Conservation (phyloP, 2,113 vertebrate genomes). For the Petrocephalus zakoni region DNA sequence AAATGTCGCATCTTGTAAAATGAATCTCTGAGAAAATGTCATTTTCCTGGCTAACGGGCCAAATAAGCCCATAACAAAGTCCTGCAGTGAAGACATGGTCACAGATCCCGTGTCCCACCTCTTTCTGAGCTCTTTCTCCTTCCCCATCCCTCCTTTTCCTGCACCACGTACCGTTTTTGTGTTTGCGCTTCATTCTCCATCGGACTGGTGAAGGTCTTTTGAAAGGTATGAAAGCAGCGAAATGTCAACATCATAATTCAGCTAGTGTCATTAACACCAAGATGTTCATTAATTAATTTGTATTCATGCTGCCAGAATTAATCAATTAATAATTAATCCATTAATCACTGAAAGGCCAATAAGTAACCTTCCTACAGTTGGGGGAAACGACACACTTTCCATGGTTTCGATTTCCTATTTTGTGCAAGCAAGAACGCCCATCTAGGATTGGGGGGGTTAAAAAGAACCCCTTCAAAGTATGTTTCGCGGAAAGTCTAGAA, state of each 20-base stretch:
- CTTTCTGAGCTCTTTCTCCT: conserved; percentile 21
- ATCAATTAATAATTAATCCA: conserved; percentile 19
- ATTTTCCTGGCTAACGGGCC: background rate
- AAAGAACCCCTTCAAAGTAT: background rate
- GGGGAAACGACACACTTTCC: background rate
- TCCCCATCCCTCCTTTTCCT: conserved; percentile 52
- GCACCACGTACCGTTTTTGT: conserved; percentile 51
- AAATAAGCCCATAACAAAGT: background rate
- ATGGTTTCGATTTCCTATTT: background rate
- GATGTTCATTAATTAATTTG: background rate
- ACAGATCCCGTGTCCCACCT: conserved; percentile 28
- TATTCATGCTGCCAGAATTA: background rate
- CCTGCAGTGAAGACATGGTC: conserved; percentile 18
- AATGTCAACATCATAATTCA: conserved; percentile 24
- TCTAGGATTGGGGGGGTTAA: background rate
- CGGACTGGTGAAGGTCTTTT: conserved; percentile 70
- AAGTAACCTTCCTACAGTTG: background rate
- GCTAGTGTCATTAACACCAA: background rate
- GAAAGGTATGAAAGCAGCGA: conserved; percentile 68
- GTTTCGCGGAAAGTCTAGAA: background rate
- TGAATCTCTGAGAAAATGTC: background rate
- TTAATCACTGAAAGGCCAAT: conserved; percentile 16
- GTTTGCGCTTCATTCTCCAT: conserved; percentile 56
- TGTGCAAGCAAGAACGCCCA: background rate
- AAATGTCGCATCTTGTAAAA: background rate